Base-by-base conservation (phyloP, 2,113 vertebrate species). In the Pardalotus punctatus region DNA sequence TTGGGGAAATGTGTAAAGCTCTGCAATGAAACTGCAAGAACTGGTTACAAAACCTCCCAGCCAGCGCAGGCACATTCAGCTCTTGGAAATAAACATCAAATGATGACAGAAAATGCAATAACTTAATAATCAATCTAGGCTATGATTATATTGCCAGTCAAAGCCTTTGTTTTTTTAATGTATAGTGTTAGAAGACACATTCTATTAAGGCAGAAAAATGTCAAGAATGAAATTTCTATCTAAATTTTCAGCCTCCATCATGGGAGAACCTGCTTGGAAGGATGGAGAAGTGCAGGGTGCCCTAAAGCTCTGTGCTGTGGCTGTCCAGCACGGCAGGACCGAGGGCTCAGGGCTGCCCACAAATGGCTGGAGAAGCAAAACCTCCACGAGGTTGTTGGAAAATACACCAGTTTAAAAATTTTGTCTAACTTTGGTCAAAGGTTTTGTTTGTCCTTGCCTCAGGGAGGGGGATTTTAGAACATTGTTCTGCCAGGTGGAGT, bases 281-380 rank as follows among this genome's bases (percentile, higher is more conserved):
- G 77, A 19, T 0, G 18, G 22, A 61, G 54, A 29, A 38, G 40
- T 3, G 3, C 24, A 36, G 29, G n/a, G 4, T 2, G 51, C 67
- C 27, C 66, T 31, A 15, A 38, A 64, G 38, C 24, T 10, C 0
- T 8, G 2, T 6, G 21, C n/a, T 3, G 1, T 0, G 1, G 5
- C 31, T 35, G 31, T 38, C 23, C 36, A 56, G 36, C 38, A 12
- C 0, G 0, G 23, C 12, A 35, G 70, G 10, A 50, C 61, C n/a
- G 5, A n/a, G 73, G 21, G 27, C 10, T 1, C 0, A 1, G 54
- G 14, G 33, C 2, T 57, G 18, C 16, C 22, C 10, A 3, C 0
- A 0, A 36, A 6, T 0, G 21, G 21, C 38, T 65, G 61, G 48
- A 72, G n/a, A 76, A 74, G 60, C 20, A 13, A 51, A 79, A 61